Conservation (phyloP, 2,113 vertebrate species). For the Prionailurus viverrinus region DNA sequence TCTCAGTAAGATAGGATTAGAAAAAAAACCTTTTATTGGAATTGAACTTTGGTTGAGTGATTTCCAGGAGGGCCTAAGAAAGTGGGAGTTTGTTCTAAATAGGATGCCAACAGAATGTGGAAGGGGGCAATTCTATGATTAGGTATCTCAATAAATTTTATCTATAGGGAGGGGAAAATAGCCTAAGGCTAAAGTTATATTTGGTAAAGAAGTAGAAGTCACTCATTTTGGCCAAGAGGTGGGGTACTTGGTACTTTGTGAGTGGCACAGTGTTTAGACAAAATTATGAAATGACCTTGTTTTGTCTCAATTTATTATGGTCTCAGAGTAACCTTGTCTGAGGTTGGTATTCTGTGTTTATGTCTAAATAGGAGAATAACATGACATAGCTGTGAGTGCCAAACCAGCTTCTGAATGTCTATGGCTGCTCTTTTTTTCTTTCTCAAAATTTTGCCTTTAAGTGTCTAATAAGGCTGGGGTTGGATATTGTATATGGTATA, state of each 20-base stretch:
- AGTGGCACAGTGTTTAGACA: constrained; percentile 26
- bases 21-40: background rate
- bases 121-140: background rate
- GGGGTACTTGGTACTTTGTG: background rate
- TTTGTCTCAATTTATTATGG: constrained; percentile 33
- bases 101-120: background rate
- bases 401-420: constrained; percentile 21
- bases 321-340: constrained; percentile 22
- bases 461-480: background rate
- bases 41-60: background rate
- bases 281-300: constrained; percentile 51
- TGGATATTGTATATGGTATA: constrained; percentile 22
- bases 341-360: constrained; percentile 31
- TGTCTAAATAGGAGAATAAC: constrained; percentile 54
- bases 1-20: background rate
- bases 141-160: constrained; percentile 24
- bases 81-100: background rate
- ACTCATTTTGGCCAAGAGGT: background rate
- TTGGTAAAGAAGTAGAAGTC: constrained; percentile 41
- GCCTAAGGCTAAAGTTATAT: background rate
- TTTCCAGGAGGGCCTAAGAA: constrained; percentile 20
- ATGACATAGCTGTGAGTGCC: background rate
- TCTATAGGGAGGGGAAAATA: background rate
- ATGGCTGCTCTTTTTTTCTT: background rate
- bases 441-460: constrained; percentile 44